A percentile compares a stretch with the other conserved stretches of the same genome.
Evolutionary conservation across 2,797 vertebrate genomes (phyloP).

Genomic region (Melanogrammus aeglefinus): DNA sequence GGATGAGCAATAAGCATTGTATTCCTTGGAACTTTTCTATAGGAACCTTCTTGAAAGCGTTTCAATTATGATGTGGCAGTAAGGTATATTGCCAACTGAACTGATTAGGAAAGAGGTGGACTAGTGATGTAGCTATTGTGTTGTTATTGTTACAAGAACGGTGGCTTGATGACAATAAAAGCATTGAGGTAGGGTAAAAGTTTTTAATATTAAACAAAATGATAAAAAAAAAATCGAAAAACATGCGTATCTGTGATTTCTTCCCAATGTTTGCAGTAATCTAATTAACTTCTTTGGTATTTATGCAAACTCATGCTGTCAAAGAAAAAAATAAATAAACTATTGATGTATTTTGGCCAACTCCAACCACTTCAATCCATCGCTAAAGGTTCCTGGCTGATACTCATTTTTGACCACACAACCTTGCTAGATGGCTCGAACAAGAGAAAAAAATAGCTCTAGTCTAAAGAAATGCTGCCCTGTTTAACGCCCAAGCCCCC

Average conservation of each 20-base stretch:
- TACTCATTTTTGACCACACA: conserved; percentile 39
- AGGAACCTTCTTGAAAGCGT: neutral
- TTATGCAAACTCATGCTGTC: conserved; percentile 43
- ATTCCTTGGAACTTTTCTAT: neutral
- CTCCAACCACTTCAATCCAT: conserved; percentile 46
- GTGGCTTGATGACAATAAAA: neutral
- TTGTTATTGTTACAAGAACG: neutral
- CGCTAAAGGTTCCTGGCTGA: neutral
- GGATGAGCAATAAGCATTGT: neutral
- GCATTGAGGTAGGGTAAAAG: neutral
- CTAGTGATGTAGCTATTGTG: neutral
- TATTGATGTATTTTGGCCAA: conserved; percentile 32
- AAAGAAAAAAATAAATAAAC: conserved; percentile 17
- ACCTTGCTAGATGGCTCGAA: conserved; percentile 41
- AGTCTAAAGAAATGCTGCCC: conserved; percentile 38
- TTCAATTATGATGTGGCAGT: neutral
- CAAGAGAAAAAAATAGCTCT: conserved; percentile 37
- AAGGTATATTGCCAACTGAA: neutral
- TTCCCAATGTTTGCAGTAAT: conserved; percentile 34
- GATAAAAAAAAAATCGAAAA: neutral
- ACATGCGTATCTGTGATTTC: neutral
- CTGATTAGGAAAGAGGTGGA: neutral
- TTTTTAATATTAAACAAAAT: neutral
- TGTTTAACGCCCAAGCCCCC: neutral
- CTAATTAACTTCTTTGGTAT: conserved; percentile 71